phyloP scores from a whole-genome alignment of 2,888 invertebrate genomes.

The Ceriagrion tenellum region DNA sequence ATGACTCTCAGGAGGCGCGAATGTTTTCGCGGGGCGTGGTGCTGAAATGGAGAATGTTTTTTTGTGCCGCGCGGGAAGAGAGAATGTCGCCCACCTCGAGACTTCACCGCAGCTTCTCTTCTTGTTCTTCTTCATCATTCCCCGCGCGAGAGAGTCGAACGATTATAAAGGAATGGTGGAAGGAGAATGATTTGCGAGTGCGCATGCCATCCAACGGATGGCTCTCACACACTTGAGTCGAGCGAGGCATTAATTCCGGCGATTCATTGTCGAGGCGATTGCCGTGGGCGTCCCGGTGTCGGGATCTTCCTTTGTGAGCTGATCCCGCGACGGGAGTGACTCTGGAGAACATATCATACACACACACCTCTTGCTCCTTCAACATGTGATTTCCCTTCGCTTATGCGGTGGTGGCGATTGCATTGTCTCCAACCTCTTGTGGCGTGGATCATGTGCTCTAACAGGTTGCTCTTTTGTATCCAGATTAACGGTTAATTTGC shows the following conservation, averaged over 20 bases:
- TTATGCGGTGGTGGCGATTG: not conserved
- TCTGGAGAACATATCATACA: not conserved
- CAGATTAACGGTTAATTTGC: not conserved
- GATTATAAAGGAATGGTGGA: not conserved
- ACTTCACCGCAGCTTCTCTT: not conserved
- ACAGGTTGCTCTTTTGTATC: not conserved
- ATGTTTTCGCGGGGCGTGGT: not conserved
- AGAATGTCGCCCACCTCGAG: constrained; percentile 2
- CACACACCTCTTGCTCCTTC: not conserved
- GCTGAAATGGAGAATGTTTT: not conserved
- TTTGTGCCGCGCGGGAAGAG: not conserved
- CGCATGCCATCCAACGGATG: not conserved
- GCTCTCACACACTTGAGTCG: not conserved
- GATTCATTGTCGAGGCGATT: constrained; percentile 3
- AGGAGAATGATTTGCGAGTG: not conserved
- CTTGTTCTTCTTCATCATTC: not conserved
- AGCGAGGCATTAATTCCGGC: not conserved
- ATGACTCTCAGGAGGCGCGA: not conserved
- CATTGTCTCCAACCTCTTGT: not conserved
- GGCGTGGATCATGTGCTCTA: not conserved
- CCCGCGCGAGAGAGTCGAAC: not conserved
- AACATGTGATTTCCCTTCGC: not conserved
- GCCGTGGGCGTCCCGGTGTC: not conserved
- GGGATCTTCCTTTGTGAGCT: not conserved
- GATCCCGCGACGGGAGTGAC: not conserved